phyloP scores from a whole-genome alignment of 2,888 invertebrate species.

The Tanytarsus gracilentus region DNA sequence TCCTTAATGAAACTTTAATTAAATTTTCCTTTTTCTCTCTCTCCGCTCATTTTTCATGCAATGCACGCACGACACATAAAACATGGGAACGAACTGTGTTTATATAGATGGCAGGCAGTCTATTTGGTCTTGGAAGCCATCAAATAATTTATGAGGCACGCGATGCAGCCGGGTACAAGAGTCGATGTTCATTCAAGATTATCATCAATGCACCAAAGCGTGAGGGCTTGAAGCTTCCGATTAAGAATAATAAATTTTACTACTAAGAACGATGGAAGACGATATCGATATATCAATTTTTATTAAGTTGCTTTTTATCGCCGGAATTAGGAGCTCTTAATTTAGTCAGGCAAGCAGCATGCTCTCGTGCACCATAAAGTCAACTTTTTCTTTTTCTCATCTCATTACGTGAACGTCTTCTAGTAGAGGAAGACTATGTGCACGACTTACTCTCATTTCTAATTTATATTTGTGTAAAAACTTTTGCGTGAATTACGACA shows the following conservation, averaged over 20 bases:
- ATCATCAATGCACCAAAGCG: conserved; percentile 31
- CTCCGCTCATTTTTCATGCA: background rate
- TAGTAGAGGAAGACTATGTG: too few species aligned
- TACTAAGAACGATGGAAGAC: too few species aligned
- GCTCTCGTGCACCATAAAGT: too few species aligned
- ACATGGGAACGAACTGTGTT: background rate
- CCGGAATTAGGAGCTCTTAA: too few species aligned
- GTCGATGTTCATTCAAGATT: conserved; percentile 43
- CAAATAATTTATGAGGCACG: conserved; percentile 45
- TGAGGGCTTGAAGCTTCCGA: conserved; percentile 30
- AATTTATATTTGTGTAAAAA: background rate
- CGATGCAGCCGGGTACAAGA: conserved; percentile 45
- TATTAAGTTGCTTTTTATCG: too few species aligned
- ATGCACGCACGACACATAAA: conserved; percentile 9
- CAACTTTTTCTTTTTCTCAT: too few species aligned
- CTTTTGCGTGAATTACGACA: background rate
- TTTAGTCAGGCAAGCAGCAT: too few species aligned
- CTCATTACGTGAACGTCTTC: too few species aligned
- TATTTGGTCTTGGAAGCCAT: conserved; percentile 43
- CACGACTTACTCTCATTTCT: background rate
- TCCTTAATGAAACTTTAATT: conserved; percentile 22
- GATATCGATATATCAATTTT: too few species aligned
- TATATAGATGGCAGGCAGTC: conserved; percentile 42
- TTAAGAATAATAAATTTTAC: conserved; percentile 27
- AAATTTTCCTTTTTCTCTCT: background rate